Evolutionary conservation across 2,888 invertebrate genomes (phyloP).

Genomic region (Acronicta psi): DNA sequence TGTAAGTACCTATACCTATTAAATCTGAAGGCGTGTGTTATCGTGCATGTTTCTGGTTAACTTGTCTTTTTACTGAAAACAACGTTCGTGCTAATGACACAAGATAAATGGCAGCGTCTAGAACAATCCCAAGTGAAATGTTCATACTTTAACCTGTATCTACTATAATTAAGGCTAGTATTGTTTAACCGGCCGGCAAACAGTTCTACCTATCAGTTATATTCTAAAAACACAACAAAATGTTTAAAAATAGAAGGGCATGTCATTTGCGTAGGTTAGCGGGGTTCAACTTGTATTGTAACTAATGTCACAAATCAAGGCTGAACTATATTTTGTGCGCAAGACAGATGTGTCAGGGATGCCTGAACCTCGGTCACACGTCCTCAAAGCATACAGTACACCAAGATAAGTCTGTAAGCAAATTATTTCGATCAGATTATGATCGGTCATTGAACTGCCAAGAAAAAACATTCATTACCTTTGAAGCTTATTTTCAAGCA

Average conservation of each 20-base stretch:
- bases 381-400: too few species aligned
- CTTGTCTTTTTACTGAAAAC: constrained; percentile 17
- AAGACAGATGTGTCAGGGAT: constrained; percentile 1
- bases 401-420: too few species aligned
- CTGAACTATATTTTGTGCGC: neutral
- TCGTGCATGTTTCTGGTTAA: constrained; percentile 10
- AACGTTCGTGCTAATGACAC: constrained; percentile 19
- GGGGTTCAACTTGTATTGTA: constrained; percentile 24
- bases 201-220: too few species aligned
- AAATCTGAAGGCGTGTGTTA: constrained; percentile 16
- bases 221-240: constrained; percentile 38
- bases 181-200: constrained; percentile 35
- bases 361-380: neutral
- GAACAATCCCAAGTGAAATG: constrained; percentile 31
- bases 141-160: constrained; percentile 3
- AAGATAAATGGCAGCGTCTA: constrained; percentile 37
- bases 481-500: neutral
- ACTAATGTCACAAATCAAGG: too few species aligned
- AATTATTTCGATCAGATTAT: neutral
- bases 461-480: neutral
- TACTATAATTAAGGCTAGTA: constrained; percentile 39
- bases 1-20: too few species aligned
- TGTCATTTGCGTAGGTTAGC: constrained; percentile 27
- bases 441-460: neutral
- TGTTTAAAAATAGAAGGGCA: constrained; percentile 38